Conservation (phyloP, 2,113 vertebrate species). For the Sula dactylatra region DNA sequence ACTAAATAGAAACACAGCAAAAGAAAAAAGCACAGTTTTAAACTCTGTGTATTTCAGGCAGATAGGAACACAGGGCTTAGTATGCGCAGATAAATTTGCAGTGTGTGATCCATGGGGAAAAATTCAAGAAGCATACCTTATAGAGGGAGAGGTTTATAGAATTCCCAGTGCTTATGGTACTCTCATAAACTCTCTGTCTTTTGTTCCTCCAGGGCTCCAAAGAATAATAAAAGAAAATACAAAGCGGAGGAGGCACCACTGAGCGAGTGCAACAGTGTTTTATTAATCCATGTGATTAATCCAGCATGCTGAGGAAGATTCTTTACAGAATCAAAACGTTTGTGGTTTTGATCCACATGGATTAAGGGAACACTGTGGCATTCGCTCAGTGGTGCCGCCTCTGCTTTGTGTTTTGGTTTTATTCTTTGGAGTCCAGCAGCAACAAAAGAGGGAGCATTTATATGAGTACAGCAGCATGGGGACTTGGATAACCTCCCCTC, state of each 20-base stretch:
- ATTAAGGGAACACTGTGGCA: conserved; percentile 75
- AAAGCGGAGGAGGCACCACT: conserved; percentile 66
- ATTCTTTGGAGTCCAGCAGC: conserved; percentile 67
- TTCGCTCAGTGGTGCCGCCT: conserved; percentile 67
- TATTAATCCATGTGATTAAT: conserved; percentile 80
- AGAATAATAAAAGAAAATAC: conserved; percentile 65
- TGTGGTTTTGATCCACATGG: conserved; percentile 71
- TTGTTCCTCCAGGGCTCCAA: conserved; percentile 59
- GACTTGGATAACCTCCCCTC: conserved; percentile 57
- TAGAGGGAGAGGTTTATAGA: not conserved
- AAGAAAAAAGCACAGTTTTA: not conserved
- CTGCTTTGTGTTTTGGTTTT: conserved; percentile 67
- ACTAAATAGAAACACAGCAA: not conserved
- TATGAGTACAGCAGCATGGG: conserved; percentile 54
- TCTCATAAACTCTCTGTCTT: conserved; percentile 52
- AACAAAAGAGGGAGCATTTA: conserved; percentile 73
- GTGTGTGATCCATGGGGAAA: not conserved
- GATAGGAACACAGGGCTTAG: not conserved
- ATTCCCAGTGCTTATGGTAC: conserved; percentile 21
- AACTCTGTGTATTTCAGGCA: not conserved
- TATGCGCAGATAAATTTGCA: not conserved
- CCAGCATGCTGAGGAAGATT: conserved; percentile 77
- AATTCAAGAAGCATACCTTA: conserved; percentile 41
- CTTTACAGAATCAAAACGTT: conserved; percentile 72
- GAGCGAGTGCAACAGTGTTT: conserved; percentile 67